Evolutionary conservation across 2,888 invertebrate species (phyloP).

Genomic region (Ypsolopha scabrella): DNA sequence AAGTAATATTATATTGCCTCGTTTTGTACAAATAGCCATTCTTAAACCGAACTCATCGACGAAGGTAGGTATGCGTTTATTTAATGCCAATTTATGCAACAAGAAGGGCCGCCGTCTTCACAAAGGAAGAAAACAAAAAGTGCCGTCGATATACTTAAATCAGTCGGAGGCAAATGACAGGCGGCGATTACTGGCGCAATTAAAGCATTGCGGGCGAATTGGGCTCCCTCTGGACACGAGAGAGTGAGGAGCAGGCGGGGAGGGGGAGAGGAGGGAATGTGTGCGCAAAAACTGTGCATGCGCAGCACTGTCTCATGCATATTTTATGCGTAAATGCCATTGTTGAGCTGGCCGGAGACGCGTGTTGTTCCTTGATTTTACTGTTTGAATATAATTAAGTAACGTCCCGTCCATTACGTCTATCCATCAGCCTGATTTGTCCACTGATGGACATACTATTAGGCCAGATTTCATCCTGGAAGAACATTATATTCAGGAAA

Average conservation of each 20-base stretch:
- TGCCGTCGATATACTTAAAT: conserved; percentile 15
- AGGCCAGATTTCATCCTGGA: too few species aligned
- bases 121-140: conserved; percentile 2
- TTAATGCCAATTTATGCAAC: conserved; percentile 1
- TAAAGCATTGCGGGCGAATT: conserved; percentile 14
- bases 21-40: not conserved
- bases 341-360: not conserved
- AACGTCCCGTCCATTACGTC: too few species aligned
- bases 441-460: too few species aligned
- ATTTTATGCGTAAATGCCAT: conserved; percentile 12
- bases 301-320: conserved; percentile 17
- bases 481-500: too few species aligned
- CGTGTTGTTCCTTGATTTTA: not conserved
- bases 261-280: conserved; percentile 11
- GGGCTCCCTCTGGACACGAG: conserved; percentile 5
- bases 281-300: conserved; percentile 12
- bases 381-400: not conserved
- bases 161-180: conserved; percentile 37
- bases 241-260: conserved; percentile 8
- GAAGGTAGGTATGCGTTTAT: not conserved
- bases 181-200: conserved; percentile 32
- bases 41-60: too few species aligned
- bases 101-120: not conserved
- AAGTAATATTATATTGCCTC: not conserved
- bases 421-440: too few species aligned